Evolutionary conservation across 2,113 vertebrate genomes (phyloP).

Genomic region (Triplophysa rosa): DNA sequence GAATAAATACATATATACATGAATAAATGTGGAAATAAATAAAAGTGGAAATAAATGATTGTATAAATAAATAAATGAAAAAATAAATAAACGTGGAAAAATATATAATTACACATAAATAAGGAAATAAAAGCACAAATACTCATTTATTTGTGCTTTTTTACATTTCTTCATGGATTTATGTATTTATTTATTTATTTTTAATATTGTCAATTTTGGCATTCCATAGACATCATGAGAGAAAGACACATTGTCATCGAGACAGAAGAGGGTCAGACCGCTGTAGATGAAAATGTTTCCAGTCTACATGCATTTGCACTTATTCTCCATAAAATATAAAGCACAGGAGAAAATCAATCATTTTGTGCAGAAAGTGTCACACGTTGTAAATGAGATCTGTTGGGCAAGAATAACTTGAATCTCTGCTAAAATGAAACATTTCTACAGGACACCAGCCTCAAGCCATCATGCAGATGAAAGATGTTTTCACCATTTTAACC

Average conservation of each 20-base stretch:
- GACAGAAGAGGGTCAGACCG: conserved; percentile 4
- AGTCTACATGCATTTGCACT: conserved; percentile 3
- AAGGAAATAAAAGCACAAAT: no score
- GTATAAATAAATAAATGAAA: no score
- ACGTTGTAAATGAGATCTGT: conserved; percentile 22
- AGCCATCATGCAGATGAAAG: neutral
- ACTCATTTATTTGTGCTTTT: no score
- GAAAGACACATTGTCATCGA: conserved; percentile 6
- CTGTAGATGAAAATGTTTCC: conserved; percentile 1
- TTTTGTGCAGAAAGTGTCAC: conserved; percentile 16
- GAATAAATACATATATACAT: no score
- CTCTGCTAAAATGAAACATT: neutral
- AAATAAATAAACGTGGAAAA: no score
- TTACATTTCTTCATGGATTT: no score
- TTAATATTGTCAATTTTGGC: no score
- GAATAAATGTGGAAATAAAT: no score
- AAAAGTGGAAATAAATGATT: no score
- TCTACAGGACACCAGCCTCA: neutral
- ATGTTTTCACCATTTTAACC: conserved; percentile 1
- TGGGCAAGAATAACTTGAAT: neutral
- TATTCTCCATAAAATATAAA: conserved; percentile 19
- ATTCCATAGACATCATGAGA: no score
- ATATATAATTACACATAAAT: no score
- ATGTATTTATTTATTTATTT: no score
- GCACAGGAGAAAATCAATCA: neutral